phyloP scores from a whole-genome alignment of 2,888 invertebrate species.

The Leptinotarsa juncta region DNA sequence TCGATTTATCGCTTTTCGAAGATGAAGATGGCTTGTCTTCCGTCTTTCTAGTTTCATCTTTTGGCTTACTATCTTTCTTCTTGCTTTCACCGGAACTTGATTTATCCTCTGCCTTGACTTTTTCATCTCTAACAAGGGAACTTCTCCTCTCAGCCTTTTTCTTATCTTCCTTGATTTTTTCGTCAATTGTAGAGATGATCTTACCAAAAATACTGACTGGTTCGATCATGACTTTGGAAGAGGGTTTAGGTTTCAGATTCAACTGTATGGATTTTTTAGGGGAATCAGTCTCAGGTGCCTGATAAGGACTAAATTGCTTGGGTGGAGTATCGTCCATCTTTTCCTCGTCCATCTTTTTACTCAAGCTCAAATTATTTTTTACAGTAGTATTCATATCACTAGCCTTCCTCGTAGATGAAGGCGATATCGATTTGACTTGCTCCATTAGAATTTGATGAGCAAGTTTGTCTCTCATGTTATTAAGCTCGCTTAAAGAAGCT shows the following conservation, averaged over 20 bases:
- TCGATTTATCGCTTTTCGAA: neutral
- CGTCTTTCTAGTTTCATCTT: slow-evolving; percentile 23
- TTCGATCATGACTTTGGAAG: slow-evolving; percentile 50
- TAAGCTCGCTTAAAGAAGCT: slow-evolving; percentile 68
- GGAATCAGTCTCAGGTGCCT: neutral
- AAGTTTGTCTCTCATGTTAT: slow-evolving; percentile 67
- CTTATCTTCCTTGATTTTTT: slow-evolving; percentile 47
- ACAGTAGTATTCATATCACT: slow-evolving; percentile 46
- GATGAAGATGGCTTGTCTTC: neutral
- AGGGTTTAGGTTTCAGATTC: slow-evolving; percentile 32
- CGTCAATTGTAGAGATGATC: slow-evolving; percentile 54
- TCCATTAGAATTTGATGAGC: slow-evolving; percentile 64
- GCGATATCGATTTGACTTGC: slow-evolving; percentile 38
- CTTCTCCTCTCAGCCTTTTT: slow-evolving; percentile 35
- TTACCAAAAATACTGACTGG: slow-evolving; percentile 51
- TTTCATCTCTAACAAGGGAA: slow-evolving; percentile 27
- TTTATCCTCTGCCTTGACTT: slow-evolving; percentile 25
- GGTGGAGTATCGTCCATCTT: neutral
- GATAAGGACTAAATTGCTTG: slow-evolving; percentile 7
- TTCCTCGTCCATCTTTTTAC: slow-evolving; percentile 47
- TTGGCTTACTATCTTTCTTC: slow-evolving; percentile 18
- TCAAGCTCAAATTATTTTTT: slow-evolving; percentile 45
- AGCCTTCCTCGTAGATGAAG: slow-evolving; percentile 14
- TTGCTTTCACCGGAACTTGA: slow-evolving; percentile 18
- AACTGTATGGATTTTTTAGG: slow-evolving; percentile 11